Conservation (phyloP, 2,113 vertebrate species). For the Pseudopodoces humilis region DNA sequence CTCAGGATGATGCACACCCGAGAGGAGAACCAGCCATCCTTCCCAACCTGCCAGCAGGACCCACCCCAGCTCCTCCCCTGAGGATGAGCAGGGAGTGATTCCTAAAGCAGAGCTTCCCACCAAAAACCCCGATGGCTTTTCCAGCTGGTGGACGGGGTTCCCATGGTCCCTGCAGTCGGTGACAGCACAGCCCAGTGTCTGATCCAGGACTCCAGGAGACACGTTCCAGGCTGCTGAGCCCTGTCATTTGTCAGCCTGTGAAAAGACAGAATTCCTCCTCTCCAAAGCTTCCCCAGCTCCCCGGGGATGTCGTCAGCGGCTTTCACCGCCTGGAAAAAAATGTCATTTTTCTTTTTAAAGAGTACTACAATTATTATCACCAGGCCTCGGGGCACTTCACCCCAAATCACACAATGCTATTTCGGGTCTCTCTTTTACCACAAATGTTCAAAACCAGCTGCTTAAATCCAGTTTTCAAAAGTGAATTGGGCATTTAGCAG, state of each 20-base stretch:
- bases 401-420: slow-evolving; percentile 60
- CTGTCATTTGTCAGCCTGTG: slow-evolving; percentile 33
- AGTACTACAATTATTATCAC: slow-evolving; percentile 25
- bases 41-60: neutral
- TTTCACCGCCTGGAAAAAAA: slow-evolving; percentile 40
- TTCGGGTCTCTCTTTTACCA: slow-evolving; percentile 35
- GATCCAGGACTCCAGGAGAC: neutral
- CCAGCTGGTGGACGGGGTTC: neutral
- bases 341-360: slow-evolving; percentile 53
- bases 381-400: slow-evolving; percentile 53
- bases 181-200: neutral
- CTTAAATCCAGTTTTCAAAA: slow-evolving; percentile 14
- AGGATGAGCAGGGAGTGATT: fast-evolving
- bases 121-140: fast-evolving
- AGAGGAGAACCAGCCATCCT: neutral
- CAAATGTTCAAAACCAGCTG: slow-evolving; percentile 40
- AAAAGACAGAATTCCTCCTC: slow-evolving; percentile 49
- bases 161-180: neutral
- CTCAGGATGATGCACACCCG: neutral
- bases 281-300: slow-evolving; percentile 36
- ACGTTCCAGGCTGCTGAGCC: neutral
- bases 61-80: neutral
- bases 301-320: slow-evolving; percentile 17
- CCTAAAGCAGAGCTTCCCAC: neutral
- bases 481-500: slow-evolving; percentile 16